phyloP scores from a whole-genome alignment of 1,140 invertebrate genomes.

The Drosophila ambigua region DNA sequence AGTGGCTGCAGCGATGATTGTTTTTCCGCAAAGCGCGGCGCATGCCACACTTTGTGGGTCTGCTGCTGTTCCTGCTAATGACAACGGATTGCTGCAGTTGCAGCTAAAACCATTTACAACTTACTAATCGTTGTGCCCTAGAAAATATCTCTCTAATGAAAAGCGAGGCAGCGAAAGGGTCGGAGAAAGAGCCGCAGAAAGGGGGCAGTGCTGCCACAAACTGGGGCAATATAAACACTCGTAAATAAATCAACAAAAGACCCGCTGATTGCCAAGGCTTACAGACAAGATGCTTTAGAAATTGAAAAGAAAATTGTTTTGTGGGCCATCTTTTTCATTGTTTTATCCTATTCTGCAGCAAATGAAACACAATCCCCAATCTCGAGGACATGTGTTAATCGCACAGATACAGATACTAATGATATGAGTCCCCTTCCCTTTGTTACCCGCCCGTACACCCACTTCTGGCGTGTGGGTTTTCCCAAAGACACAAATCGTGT shows the following conservation, averaged over 20 bases:
- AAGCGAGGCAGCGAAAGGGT: conserved; percentile 4
- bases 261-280: conserved; percentile 31
- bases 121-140: conserved; percentile 55
- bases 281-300: neutral
- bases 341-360: neutral
- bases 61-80: too few species aligned
- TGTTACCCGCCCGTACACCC: neutral
- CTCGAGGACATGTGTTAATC: conserved; percentile 20
- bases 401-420: conserved; percentile 4
- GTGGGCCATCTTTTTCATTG: conserved; percentile 12
- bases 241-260: conserved; percentile 20
- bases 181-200: conserved; percentile 3
- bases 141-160: conserved; percentile 44
- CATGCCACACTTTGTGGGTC: conserved; percentile 10
- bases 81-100: conserved; percentile 1
- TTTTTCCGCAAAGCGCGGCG: conserved; percentile 43
- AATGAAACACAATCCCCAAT: conserved; percentile 2
- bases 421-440: too few species aligned
- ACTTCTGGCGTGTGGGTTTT: conserved; percentile 8
- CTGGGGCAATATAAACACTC: conserved; percentile 20
- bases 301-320: conserved; percentile 39
- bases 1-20: conserved; percentile 48
- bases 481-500: conserved; percentile 42
- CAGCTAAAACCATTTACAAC: conserved; percentile 49
- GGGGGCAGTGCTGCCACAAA: neutral